Evolutionary conservation across 2,888 invertebrate species (phyloP), one percentile per base, ranked within the genome.

Genomic region (Molanna angustata): DNA sequence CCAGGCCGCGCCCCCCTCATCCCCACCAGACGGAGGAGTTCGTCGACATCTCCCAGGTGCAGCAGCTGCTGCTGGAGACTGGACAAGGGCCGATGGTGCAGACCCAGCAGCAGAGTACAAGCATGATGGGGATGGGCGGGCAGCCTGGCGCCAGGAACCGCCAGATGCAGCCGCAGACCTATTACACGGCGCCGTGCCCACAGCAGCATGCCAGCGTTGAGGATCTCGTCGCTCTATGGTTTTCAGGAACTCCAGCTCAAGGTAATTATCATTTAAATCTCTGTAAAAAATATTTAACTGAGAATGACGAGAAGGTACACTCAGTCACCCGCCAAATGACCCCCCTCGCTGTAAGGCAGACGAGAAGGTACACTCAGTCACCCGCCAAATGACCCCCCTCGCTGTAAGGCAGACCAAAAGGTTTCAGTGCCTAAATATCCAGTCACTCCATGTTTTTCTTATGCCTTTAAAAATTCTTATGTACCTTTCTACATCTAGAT

Each of bases 21-120:
- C 69, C 74, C 72, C 65, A 70, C 39, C 55, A 50, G 49, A 53
- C 58, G 48, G 85, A 86, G 73, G 90, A 90, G 74, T 90, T 87
- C 73, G 88, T 90, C 69, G 90, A 90, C 73, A 89, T 89, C 64
- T 80, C 89, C 52, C 89, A 89, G 69, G 89, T 89, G 69, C 88
- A 88, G 66, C 83, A 88, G 69, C 72, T 88, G 63, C 76, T 88
- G 63, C 76, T 88, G 69, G 82, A 82, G 61, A 67, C 68, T 55
- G 56, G 64, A 21, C 57, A 62, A 44, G n/a, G n/a, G n/a, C n/a
- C n/a, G n/a, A n/a, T n/a, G n/a, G n/a, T n/a, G n/a, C n/a, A n/a
- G n/a, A n/a, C n/a, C n/a, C n/a, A n/a, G n/a, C 51, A 60, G 40
- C 27, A 20, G 55, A 13, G 52, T 68, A 72, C 50, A 62, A 32